Base-by-base conservation (phyloP, 2,113 vertebrate species). In the Xerus inauris region DNA sequence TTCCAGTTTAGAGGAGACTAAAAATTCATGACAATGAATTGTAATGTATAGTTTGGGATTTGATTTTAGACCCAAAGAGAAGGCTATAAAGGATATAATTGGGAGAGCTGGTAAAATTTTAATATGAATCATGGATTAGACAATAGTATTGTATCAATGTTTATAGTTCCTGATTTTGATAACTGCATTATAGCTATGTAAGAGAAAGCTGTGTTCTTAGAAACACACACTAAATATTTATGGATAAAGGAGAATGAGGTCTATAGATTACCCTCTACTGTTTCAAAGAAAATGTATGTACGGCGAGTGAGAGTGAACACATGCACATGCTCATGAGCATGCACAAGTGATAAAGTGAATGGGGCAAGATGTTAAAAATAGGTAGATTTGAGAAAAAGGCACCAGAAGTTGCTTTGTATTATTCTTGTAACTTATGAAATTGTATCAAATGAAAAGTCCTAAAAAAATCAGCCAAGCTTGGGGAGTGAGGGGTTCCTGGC, bases 171-270 rank as follows among this genome's bases (percentile, higher is more conserved):
- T 35, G 40, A 81, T 87, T 89, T 93, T 95, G 45, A 80, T 86
- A 88, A 81, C 84, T 45, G 13, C 65, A 65, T 30, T 40, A 16
- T 87, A 20, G 28, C 71, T 86, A 72, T 40, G 22, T 54, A 64
- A 85, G 22, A 85, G n/a, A 75, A 93, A 83, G 47, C n/a, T 81
- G 11, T 80, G n/a, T 90, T 84, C 82, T 83, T 92, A 84, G 82
- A 92, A 94, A 92, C 42, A 91, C 11, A 67, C 59, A 86, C 14
- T 49, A 47, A 94, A 35, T 62, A 91, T 38, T 69, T 87, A 54
- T n/a, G 57, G 26, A 79, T 89, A 87, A 90, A 71, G 69, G 57
- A 94, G 8, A 1, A 9, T 32, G 26, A 42, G 26, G 19, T 64
- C 69, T 82, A 86, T 11, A 84, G 45, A 90, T 26, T 32, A 79